phyloP scores from a whole-genome alignment of 2,113 vertebrate genomes.

The Calyptomena viridis region DNA sequence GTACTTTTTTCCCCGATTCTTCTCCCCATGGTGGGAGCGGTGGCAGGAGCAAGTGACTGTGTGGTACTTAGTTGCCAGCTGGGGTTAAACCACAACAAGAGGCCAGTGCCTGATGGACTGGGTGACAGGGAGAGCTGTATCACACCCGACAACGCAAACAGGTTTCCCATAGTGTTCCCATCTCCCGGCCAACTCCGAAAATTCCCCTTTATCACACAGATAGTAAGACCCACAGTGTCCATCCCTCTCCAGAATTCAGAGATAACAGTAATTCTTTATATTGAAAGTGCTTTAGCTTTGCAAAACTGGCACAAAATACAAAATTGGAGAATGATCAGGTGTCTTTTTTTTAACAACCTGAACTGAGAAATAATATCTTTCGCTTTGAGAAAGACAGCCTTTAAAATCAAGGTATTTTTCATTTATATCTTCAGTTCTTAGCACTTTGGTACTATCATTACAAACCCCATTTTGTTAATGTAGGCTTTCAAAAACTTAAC shows the following conservation, averaged over 20 bases:
- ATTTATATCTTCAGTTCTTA: background rate
- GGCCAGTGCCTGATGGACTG: background rate
- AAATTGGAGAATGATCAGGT: background rate
- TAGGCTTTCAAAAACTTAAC: background rate
- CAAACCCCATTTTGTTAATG: background rate
- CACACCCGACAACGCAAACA: background rate
- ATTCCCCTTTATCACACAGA: background rate
- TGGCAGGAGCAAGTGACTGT: background rate
- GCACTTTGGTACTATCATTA: background rate
- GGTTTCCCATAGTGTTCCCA: background rate
- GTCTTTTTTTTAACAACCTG: background rate
- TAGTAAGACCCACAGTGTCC: background rate
- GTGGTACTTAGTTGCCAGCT: background rate
- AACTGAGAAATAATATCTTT: background rate
- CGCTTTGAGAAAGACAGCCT: background rate
- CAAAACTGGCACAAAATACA: background rate
- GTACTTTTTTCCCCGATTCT: background rate
- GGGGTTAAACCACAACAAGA: background rate
- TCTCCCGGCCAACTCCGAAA: background rate
- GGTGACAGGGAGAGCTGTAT: background rate
- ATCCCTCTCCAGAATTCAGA: background rate
- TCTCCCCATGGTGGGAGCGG: background rate
- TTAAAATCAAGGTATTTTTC: background rate
- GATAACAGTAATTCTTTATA: background rate
- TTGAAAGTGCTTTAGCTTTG: background rate